phyloP scores from a whole-genome alignment of 2,888 invertebrate genomes.

The Drosophila acutilabella region DNA sequence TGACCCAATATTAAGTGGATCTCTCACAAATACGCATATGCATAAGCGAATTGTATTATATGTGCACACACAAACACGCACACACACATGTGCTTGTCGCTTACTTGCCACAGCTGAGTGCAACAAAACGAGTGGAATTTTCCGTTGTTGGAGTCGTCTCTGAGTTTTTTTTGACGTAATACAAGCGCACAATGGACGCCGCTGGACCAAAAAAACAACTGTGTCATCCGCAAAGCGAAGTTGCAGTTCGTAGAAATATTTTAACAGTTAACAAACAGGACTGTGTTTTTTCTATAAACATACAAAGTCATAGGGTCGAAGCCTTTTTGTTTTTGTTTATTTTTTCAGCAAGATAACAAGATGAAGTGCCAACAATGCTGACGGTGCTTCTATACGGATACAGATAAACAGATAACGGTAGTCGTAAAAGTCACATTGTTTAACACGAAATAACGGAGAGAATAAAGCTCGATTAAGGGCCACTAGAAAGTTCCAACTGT shows the following conservation, averaged over 20 bases:
- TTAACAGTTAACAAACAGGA: conserved; percentile 1
- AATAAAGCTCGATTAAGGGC: not conserved
- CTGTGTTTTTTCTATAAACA: conserved; percentile 11
- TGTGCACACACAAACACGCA: not conserved
- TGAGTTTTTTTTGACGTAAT: conserved; percentile 55
- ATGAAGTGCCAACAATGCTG: conserved; percentile 44
- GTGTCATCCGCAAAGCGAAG: conserved; percentile 3
- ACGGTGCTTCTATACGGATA: conserved; percentile 34
- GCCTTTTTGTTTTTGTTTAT: conserved; percentile 33
- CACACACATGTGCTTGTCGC: not conserved
- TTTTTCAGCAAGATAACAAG: conserved; percentile 53
- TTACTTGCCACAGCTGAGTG: conserved; percentile 58
- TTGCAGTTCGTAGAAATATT: conserved; percentile 3
- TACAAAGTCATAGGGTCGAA: conserved; percentile 42
- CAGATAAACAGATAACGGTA: conserved; percentile 37
- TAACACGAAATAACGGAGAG: conserved; percentile 41
- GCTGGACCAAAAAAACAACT: conserved; percentile 27
- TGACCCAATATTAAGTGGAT: conserved; percentile 48
- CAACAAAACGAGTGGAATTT: conserved; percentile 69
- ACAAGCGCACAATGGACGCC: conserved; percentile 10
- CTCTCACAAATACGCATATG: conserved; percentile 5
- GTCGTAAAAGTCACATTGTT: conserved; percentile 41
- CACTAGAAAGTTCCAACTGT: conserved; percentile 44
- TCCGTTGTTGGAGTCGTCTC: conserved; percentile 61
- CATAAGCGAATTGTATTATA: not conserved